Evolutionary conservation across 2,113 vertebrate species (phyloP), one percentile per base, ranked within the genome.

Genomic region (Thunnus thynnus): DNA sequence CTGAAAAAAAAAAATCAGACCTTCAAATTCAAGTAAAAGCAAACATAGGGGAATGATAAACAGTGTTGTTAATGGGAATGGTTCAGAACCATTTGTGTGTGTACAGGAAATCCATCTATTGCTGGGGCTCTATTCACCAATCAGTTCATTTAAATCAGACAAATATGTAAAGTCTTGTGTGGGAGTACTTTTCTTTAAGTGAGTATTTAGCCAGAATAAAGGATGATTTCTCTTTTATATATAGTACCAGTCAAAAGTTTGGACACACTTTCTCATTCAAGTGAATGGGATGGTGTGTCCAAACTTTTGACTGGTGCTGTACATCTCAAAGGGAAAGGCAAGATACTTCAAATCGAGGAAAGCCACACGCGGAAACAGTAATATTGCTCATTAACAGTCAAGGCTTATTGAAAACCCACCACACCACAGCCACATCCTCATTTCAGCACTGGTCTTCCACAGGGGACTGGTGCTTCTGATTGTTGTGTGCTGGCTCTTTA

Each of bases 381-480:
- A 48, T 84, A 44, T 55, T 62, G 36, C 55, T 87, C 63, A 87
- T 80, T 76, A 82, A 82, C 58, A 75, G 72, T 76, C 52, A 18
- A 20, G 2, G 70, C 61, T 75, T 78, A 76, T 82, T 78, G 57
- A 85, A 71, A 73, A 86, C n/a, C 60, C 57, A 71, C 27, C 61
- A 66, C 72, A 78, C 48, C 4, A 88, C 32, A 64, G 70, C 79
- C 85, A 86, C 87, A 78, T 88, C 91, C 87, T 76, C 44, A 0
- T 60, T 78, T 66, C 72, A 82, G 75, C 69, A 76, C 58, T 22
- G 52, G 67, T 58, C n/a, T 41, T 86, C 75, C 84, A 84, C 80
- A 18, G 74, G 80, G 82, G 75, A 86, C 52, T 30, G 36, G 32
- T 68, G 62, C 44, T 65, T 76, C 56, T 80, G 78, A 81, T 82